Evolutionary conservation across 2,113 vertebrate genomes (phyloP).

Genomic region (Alectura lathami): DNA sequence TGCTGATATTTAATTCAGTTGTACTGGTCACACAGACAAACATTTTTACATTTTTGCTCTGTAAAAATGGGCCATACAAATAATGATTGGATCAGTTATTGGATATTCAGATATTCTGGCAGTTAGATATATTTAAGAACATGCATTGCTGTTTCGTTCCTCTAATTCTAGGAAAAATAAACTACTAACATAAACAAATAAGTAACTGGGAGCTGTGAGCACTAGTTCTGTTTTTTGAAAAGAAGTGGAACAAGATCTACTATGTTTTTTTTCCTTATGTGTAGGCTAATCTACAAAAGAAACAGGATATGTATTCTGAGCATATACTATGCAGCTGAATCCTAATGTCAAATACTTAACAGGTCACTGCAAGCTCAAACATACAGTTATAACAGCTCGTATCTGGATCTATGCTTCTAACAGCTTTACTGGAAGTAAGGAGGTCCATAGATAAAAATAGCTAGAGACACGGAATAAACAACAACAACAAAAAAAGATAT

Average conservation of each 20-base stretch:
- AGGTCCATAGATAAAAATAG: neutral
- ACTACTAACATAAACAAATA: neutral
- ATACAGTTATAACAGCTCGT: neutral
- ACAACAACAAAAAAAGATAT: rapidly evolving
- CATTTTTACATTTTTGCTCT: neutral
- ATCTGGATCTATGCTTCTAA: neutral
- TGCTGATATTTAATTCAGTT: neutral
- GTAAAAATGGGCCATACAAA: neutral
- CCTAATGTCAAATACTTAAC: neutral
- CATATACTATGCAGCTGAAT: neutral
- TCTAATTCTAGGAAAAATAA: neutral
- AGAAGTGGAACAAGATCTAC: neutral
- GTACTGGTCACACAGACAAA: neutral
- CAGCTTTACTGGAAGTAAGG: neutral
- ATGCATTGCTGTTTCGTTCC: neutral
- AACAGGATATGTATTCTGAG: neutral
- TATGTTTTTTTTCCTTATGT: rapidly evolving
- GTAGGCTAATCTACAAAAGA: neutral
- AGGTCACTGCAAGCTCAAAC: neutral
- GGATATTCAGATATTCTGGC: neutral
- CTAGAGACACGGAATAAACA: neutral
- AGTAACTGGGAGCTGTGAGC: neutral
- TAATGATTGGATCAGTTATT: neutral
- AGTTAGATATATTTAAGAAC: neutral
- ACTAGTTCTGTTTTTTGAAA: neutral